These are phyloP conservation scores for Pholis gunnellus DNA, from an alignment of 2,113 vertebrate species.

Conservation along the genomic window DNA sequence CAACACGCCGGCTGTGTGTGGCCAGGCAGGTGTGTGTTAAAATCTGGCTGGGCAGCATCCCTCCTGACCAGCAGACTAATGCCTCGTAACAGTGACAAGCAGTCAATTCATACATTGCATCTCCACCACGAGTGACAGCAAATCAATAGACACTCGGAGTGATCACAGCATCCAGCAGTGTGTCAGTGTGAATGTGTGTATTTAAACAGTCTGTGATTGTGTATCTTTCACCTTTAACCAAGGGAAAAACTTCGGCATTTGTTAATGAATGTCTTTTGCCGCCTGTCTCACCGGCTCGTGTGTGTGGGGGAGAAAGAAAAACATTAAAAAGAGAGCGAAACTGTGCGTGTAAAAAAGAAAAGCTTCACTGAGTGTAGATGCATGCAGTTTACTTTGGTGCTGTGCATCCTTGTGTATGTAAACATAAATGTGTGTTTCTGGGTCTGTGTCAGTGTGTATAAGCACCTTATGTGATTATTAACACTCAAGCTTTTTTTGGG, in stretches of 20 bases:
- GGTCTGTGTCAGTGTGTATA: conserved; percentile 24
- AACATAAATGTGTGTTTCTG: conserved; percentile 12
- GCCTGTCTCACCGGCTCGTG: background rate
- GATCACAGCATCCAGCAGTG: conserved; percentile 24
- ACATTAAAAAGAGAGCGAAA: background rate
- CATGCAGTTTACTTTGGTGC: conserved; percentile 14
- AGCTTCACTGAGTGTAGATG: background rate
- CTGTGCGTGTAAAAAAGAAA: background rate
- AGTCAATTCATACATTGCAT: conserved; percentile 59
- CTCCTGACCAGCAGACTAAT: conserved; percentile 47
- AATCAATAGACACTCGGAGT: conserved; percentile 43
- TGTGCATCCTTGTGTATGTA: conserved; percentile 17
- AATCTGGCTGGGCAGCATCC: conserved; percentile 23
- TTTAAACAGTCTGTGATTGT: conserved; percentile 17
- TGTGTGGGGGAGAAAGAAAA: background rate
- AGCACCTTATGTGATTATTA: conserved; percentile 64
- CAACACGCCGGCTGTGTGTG: background rate
- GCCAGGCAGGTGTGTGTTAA: conserved; percentile 1
- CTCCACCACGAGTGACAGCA: conserved; percentile 36
- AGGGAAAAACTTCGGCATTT: background rate
- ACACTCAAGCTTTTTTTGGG: conserved; percentile 38
- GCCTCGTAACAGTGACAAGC: conserved; percentile 58
- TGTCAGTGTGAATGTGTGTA: background rate
- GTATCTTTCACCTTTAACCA: background rate
- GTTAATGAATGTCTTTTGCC: background rate